These are phyloP conservation scores for Gymnothorax reevesii DNA, from an alignment of 2,797 vertebrate genomes.

Conservation along the genomic window DNA sequence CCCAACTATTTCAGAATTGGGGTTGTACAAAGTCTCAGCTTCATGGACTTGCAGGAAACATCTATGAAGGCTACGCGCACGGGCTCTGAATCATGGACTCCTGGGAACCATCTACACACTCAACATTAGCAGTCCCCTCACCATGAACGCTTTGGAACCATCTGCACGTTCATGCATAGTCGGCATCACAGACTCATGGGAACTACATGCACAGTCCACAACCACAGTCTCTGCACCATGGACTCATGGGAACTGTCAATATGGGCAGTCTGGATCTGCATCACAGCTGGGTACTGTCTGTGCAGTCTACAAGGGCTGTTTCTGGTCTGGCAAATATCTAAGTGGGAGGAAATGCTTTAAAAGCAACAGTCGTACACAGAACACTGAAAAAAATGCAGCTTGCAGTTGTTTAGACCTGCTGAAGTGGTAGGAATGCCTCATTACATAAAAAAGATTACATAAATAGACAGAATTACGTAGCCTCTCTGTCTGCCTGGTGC, in stretches of 20 bases:
- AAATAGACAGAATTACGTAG: conserved; percentile 36
- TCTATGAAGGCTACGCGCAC: too few species aligned
- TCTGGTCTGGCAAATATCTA: conserved; percentile 31
- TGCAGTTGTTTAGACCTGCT: background rate
- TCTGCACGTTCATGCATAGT: background rate
- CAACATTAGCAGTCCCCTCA: background rate
- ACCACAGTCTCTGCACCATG: background rate
- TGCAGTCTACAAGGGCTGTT: background rate
- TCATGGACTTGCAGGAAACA: too few species aligned
- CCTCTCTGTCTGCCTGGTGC: conserved; percentile 18
- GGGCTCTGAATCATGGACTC: too few species aligned
- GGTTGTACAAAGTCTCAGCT: too few species aligned
- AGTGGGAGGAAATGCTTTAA: conserved; percentile 23
- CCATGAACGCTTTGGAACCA: background rate
- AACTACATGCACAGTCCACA: background rate
- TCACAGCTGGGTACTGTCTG: background rate
- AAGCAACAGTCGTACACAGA: background rate
- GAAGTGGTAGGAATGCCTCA: conserved; percentile 21
- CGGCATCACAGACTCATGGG: background rate
- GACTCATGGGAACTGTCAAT: background rate
- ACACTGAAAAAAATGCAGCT: conserved; percentile 8
- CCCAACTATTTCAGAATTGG: too few species aligned
- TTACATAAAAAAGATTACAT: conserved; percentile 33
- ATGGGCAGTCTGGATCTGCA: background rate
- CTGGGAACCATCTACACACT: background rate